Base-by-base conservation (phyloP, 2,888 invertebrate genomes). In the Idaea straminata region DNA sequence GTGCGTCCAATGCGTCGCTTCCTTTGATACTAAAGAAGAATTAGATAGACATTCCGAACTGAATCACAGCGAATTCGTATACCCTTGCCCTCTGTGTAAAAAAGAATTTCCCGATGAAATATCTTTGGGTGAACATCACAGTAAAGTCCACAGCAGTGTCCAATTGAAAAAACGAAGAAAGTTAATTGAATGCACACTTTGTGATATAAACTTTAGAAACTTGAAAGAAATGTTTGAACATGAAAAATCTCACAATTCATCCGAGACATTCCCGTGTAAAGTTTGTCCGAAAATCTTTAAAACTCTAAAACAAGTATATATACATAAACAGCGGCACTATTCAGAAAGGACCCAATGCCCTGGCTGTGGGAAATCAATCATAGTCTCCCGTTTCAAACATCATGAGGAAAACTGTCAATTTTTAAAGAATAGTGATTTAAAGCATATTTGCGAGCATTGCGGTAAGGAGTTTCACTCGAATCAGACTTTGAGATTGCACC, bases 111-210 rank as follows among this genome's bases (percentile, higher is more conserved):
- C 81, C 13, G 74, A 75, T 16, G 72, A 73, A 35, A 62, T 71
- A 4, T 70, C 78, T 57, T 62, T 86, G 3, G 75, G 83, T 66
- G 83, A 84, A 35, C 86, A 86, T 62, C 80, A 77, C 57, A 78
- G 77, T 0, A 81, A 77, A 67, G 77, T 82, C 0, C 86, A 86
- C 16, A 82, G 77, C 13, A 82, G 82, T 4, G 76, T 85, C 35
- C 83, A 85, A 68, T 78, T 76, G 59, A 85, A 83, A 67, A 82
- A 83, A 62, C 73, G 84, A 10, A 74, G 82, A 15, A 82, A 79
- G 35, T 80, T 81, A 5, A 80, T 85, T 5, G 82, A 83, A 65
- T 87, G 87, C 66, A 80, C 83, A 0, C 47, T 86, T 2, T 87
- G 87, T 47, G 74, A 83, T 47, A 68, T 79, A 7, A 81, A 80